Percentiles rank a stretch among this genome's conserved stretches.
Conservation (phyloP, 1,140 invertebrate genomes). For the Temnothorax longispinosus region DNA sequence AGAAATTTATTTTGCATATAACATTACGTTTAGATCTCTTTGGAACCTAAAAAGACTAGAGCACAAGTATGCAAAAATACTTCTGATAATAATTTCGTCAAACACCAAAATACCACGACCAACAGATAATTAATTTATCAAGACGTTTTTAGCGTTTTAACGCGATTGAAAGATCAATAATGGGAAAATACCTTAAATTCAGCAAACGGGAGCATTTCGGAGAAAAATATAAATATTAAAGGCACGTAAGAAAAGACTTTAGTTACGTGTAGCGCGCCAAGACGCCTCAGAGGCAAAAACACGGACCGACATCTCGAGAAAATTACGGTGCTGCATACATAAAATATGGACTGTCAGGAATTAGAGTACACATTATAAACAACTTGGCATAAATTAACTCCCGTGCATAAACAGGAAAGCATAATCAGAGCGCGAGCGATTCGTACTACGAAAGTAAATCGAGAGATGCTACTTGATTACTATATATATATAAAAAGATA, state of each 20-base stretch:
- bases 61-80: not conserved
- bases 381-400: slow-evolving; percentile 51
- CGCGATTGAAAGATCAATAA: slow-evolving; percentile 7
- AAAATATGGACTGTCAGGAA: slow-evolving; percentile 46
- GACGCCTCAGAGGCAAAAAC: slow-evolving; percentile 57
- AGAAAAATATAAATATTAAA: slow-evolving; percentile 68
- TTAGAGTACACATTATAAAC: slow-evolving; percentile 45
- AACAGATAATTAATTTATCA: slow-evolving; percentile 14
- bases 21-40: not conserved
- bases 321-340: slow-evolving; percentile 63
- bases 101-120: no score
- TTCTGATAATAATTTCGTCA: not conserved
- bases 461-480: not conserved
- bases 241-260: slow-evolving; percentile 64
- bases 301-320: slow-evolving; percentile 43
- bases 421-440: slow-evolving; percentile 37
- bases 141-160: not conserved
- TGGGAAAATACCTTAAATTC: not conserved
- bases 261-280: slow-evolving; percentile 58
- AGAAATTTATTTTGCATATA: not conserved
- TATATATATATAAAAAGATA: not conserved
- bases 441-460: slow-evolving; percentile 6
- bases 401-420: slow-evolving; percentile 16
- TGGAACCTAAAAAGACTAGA: not conserved
- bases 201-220: not conserved